Evolutionary conservation across 2,888 invertebrate genomes (phyloP).

Genomic region (Athrips mouffetella): DNA sequence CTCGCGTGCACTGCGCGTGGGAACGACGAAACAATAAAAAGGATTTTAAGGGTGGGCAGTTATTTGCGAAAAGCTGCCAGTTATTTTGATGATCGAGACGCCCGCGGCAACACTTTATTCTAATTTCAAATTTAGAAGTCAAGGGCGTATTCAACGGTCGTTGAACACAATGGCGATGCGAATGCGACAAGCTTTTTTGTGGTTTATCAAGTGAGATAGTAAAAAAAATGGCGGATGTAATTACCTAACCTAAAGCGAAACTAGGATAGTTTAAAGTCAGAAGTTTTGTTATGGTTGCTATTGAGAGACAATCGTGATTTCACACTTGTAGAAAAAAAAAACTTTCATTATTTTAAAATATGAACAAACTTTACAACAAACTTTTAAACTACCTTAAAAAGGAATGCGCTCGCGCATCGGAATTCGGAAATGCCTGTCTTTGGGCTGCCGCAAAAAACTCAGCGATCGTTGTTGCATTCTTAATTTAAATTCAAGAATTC

Average conservation of each 20-base stretch:
- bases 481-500: conserved; percentile 12
- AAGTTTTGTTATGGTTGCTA: conserved; percentile 35
- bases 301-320: conserved; percentile 33
- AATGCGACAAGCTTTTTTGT: conserved; percentile 45
- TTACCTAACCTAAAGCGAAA: conserved; percentile 41
- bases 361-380: no score
- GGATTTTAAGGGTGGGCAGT: conserved; percentile 53
- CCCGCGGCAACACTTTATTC: conserved; percentile 29
- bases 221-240: conserved; percentile 56
- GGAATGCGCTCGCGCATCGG: conserved; percentile 11
- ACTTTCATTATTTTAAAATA: no score
- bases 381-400: no score
- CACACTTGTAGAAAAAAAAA: conserved; percentile 33
- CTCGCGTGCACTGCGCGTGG: conserved; percentile 67
- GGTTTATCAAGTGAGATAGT: conserved; percentile 23
- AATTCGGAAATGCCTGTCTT: conserved; percentile 18
- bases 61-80: conserved; percentile 45
- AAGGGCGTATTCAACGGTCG: conserved; percentile 28
- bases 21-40: conserved; percentile 60
- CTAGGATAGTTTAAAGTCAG: conserved; percentile 30
- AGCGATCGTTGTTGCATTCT: conserved; percentile 6
- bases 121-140: conserved; percentile 24
- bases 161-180: conserved; percentile 44
- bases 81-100: conserved; percentile 39
- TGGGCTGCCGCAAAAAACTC: conserved; percentile 4